phyloP scores from a whole-genome alignment of 1,140 invertebrate genomes.

The Ostrea edulis region DNA sequence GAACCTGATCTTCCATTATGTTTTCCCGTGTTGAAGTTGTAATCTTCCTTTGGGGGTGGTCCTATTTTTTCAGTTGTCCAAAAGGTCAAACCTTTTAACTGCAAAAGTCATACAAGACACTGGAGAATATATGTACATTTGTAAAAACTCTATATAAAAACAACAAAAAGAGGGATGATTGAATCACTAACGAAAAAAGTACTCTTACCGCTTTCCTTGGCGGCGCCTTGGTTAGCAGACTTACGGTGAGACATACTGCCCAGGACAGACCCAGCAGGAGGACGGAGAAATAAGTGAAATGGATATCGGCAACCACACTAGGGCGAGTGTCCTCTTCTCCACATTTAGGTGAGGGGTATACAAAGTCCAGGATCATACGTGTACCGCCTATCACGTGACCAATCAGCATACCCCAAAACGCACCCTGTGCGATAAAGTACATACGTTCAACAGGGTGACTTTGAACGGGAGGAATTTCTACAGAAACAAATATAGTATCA shows the following conservation, averaged over 20 bases:
- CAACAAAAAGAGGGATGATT: too few species aligned
- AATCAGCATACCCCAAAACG: slow-evolving; percentile 82
- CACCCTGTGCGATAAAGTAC: slow-evolving; percentile 75
- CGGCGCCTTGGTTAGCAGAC: slow-evolving; percentile 58
- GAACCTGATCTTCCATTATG: too few species aligned
- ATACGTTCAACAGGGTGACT: too few species aligned
- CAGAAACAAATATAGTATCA: too few species aligned
- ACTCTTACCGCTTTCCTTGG: slow-evolving; percentile 48
- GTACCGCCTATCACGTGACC: slow-evolving; percentile 80
- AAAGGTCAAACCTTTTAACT: slow-evolving; percentile 42
- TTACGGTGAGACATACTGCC: slow-evolving; percentile 65
- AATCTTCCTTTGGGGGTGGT: background rate
- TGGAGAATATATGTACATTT: too few species aligned
- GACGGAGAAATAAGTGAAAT: slow-evolving; percentile 76
- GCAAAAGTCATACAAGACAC: background rate
- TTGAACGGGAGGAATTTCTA: too few species aligned
- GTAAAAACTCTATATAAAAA: too few species aligned
- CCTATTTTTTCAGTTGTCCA: slow-evolving; percentile 39
- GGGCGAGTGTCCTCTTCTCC: slow-evolving; percentile 69
- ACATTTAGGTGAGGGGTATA: slow-evolving; percentile 73
- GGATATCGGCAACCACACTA: slow-evolving; percentile 64
- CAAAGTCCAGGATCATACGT: slow-evolving; percentile 75
- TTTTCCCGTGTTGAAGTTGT: background rate
- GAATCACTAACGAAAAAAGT: too few species aligned
- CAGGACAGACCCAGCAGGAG: slow-evolving; percentile 69